Conservation (phyloP, 2,888 invertebrate species). For the Andrena praecox region DNA sequence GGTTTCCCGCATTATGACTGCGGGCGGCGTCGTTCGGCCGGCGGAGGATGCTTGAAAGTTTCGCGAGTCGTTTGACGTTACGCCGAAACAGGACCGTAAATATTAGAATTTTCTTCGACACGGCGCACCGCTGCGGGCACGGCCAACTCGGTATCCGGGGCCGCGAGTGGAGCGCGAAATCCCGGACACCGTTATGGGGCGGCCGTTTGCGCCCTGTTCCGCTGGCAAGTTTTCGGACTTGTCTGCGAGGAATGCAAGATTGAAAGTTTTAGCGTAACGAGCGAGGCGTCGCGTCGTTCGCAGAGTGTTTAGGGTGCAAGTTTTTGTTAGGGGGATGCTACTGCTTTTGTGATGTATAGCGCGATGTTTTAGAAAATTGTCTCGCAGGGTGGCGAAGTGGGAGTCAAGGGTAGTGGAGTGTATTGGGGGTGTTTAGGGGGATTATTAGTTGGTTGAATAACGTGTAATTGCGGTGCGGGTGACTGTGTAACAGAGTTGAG, state of each 20-base stretch:
- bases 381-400: too few relatives aligned
- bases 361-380: too few relatives aligned
- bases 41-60: slow-evolving; percentile 31
- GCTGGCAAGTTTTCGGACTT: background rate
- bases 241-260: background rate
- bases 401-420: too few relatives aligned
- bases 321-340: too few relatives aligned
- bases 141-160: background rate
- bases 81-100: slow-evolving; percentile 23
- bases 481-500: too few relatives aligned
- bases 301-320: too few relatives aligned
- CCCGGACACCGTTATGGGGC: background rate
- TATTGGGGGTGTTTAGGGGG: too few relatives aligned
- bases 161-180: background rate
- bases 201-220: background rate
- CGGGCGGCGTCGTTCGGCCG: slow-evolving; percentile 6
- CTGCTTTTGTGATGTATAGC: too few relatives aligned
- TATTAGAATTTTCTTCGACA: slow-evolving; percentile 15
- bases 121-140: background rate
- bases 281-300: too few relatives aligned
- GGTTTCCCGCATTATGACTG: slow-evolving; percentile 43
- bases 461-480: too few relatives aligned
- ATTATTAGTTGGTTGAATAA: too few relatives aligned
- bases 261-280: background rate
- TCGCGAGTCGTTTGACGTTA: slow-evolving; percentile 12